Evolutionary conservation across 35 echinoderm and acorn worm species (phyloP).

Genomic region (Ophioderma brevispina): DNA sequence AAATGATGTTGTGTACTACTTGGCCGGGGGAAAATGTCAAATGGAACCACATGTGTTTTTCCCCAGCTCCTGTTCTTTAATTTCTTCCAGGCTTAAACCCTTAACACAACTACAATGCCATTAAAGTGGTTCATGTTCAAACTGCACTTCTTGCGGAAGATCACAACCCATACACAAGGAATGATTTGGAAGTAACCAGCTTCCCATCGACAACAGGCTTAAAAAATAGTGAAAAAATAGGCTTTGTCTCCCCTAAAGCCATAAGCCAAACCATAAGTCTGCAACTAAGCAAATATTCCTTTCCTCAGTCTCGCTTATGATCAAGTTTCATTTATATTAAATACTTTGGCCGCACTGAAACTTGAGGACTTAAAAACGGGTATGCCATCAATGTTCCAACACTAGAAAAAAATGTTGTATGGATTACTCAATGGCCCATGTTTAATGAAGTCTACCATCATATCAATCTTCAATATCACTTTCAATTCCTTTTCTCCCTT

Average conservation of each 20-base stretch:
- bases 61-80: background rate
- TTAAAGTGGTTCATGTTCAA: constrained; percentile 36
- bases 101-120: constrained; percentile 38
- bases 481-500: too few species aligned
- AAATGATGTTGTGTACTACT: background rate
- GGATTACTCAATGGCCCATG: constrained; percentile 14
- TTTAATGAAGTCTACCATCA: constrained; percentile 67
- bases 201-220: background rate
- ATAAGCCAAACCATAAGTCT: constrained; percentile 65
- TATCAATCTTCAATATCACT: constrained; percentile 60
- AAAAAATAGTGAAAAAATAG: background rate
- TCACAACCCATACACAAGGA: background rate
- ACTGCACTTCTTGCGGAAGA: background rate
- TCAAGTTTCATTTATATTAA: constrained; percentile 69
- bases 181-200: background rate
- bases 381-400: constrained; percentile 76
- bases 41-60: background rate
- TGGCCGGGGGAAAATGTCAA: background rate
- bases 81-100: background rate
- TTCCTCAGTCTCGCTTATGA: constrained; percentile 10
- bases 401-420: constrained; percentile 58
- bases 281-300: constrained; percentile 63
- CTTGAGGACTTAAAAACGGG: constrained; percentile 79
- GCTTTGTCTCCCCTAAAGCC: constrained; percentile 15
- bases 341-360: constrained; percentile 59